Conservation (phyloP, 2,113 vertebrate genomes). For the Percina caprodes region DNA sequence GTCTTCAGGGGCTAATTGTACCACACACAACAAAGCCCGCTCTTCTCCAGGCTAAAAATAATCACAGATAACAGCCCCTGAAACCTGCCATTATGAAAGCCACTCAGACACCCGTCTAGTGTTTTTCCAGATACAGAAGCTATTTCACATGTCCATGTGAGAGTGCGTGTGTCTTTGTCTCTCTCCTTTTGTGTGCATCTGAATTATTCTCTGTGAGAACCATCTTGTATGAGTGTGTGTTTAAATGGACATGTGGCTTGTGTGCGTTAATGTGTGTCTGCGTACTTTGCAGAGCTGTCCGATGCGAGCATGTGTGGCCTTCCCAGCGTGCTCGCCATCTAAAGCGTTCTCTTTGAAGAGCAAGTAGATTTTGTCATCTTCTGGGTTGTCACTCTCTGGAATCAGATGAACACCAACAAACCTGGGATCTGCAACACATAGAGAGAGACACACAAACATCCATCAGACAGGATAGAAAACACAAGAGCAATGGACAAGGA, state of each 20-base stretch:
- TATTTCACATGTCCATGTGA: constrained; percentile 38
- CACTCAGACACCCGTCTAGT: constrained; percentile 62
- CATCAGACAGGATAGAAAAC: neutral
- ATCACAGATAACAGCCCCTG: constrained; percentile 64
- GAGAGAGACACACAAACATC: neutral
- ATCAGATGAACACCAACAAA: constrained; percentile 93
- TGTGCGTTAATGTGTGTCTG: constrained; percentile 4
- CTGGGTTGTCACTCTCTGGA: constrained; percentile 96
- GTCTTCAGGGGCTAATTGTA: constrained; percentile 47
- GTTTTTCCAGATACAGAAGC: constrained; percentile 60
- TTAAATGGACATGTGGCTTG: neutral
- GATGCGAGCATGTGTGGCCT: constrained; percentile 95
- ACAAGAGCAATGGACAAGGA: neutral
- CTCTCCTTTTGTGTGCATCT: constrained; percentile 29
- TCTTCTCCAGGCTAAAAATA: constrained; percentile 71
- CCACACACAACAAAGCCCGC: constrained; percentile 66
- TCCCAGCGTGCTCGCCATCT: constrained; percentile 95
- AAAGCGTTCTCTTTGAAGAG: constrained; percentile 98
- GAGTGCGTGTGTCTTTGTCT: constrained; percentile 23
- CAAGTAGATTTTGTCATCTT: constrained; percentile 98
- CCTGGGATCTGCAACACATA: constrained; percentile 88
- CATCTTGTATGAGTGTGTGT: constrained; percentile 5
- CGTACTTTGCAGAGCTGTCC: constrained; percentile 98
- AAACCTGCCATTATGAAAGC: constrained; percentile 64
- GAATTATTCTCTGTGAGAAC: constrained; percentile 6